Conservation (phyloP, 2,113 vertebrate genomes). For the Equus przewalskii region DNA sequence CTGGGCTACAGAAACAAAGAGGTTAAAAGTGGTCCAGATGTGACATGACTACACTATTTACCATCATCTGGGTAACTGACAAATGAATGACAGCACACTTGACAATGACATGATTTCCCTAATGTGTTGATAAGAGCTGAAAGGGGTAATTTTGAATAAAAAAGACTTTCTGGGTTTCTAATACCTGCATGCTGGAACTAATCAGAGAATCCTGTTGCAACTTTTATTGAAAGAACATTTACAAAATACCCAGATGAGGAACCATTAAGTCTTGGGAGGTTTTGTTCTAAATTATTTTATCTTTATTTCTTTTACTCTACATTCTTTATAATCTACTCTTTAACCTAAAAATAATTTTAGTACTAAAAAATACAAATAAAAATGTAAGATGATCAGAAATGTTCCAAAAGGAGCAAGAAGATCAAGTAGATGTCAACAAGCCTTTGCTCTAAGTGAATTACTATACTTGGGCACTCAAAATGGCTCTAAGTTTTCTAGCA, state of each 20-base stretch:
- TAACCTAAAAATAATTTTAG: conserved; percentile 47
- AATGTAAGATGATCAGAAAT: neutral
- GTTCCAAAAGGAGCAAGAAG: neutral
- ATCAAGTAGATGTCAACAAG: neutral
- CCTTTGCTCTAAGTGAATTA: neutral
- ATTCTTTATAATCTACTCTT: neutral
- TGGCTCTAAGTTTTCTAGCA: conserved; percentile 4
- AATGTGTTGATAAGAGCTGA: conserved; percentile 72
- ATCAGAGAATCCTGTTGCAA: conserved; percentile 28
- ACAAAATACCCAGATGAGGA: neutral
- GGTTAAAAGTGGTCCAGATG: conserved; percentile 70
- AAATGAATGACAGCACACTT: conserved; percentile 69
- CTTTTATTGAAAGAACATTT: conserved; percentile 35
- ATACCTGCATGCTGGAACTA: conserved; percentile 21
- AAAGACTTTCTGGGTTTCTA: conserved; percentile 62
- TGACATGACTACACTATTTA: conserved; percentile 64
- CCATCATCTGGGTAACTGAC: conserved; percentile 61
- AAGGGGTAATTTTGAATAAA: conserved; percentile 75
- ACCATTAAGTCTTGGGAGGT: neutral
- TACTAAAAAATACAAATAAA: neutral
- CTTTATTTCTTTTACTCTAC: neutral
- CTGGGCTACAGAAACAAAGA: conserved; percentile 53
- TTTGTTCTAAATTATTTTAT: conserved; percentile 29
- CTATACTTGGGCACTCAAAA: neutral
- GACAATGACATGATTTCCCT: conserved; percentile 75